phyloP scores from a whole-genome alignment of 2,113 vertebrate genomes.

The Campylomormyrus tamandua region DNA sequence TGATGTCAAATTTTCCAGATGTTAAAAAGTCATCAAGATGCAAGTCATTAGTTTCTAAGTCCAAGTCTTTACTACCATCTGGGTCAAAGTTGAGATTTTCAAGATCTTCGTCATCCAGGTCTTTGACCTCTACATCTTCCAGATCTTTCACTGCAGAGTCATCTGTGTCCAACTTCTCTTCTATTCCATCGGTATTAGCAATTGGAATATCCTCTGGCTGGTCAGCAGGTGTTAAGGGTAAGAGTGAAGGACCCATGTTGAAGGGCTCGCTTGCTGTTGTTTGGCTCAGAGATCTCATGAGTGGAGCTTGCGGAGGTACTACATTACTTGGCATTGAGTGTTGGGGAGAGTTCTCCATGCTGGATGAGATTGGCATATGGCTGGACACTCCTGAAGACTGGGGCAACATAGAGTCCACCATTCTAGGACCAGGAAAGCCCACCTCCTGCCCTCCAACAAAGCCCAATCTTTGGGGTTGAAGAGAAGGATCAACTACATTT shows the following conservation, averaged over 20 bases:
- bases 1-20: constrained; percentile 91
- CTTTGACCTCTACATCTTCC: constrained; percentile 92
- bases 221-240: constrained; percentile 40
- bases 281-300: constrained; percentile 54
- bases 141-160: constrained; percentile 89
- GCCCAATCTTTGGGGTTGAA: constrained; percentile 49
- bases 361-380: constrained; percentile 53
- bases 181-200: constrained; percentile 59
- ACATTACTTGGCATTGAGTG: constrained; percentile 43
- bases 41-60: constrained; percentile 83
- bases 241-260: constrained; percentile 40
- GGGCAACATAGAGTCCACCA: constrained; percentile 50
- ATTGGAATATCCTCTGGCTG: constrained; percentile 48
- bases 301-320: constrained; percentile 44
- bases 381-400: constrained; percentile 47
- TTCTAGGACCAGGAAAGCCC: constrained; percentile 42
- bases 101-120: constrained; percentile 86
- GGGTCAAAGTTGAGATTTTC: constrained; percentile 88
- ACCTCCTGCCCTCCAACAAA: constrained; percentile 62
- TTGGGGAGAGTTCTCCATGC: constrained; percentile 61
- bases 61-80: constrained; percentile 85
- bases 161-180: constrained; percentile 84
- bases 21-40: constrained; percentile 88
- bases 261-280: constrained; percentile 50
- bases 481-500: constrained; percentile 47